Conservation (phyloP, 1,140 invertebrate genomes). For the Drosophila pachea region DNA sequence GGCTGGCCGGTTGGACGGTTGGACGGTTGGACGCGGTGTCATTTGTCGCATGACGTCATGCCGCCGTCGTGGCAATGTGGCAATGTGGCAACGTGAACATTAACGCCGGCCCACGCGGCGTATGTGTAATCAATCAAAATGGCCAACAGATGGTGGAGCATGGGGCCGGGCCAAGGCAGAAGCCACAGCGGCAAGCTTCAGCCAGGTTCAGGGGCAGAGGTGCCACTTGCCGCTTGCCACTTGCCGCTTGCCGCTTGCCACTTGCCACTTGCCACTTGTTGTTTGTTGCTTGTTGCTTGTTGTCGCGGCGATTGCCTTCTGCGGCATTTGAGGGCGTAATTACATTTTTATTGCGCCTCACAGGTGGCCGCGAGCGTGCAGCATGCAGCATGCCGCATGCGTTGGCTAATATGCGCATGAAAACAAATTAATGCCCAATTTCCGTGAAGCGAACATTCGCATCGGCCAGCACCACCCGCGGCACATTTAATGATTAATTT, state of each 20-base stretch:
- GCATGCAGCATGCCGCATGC: slow-evolving; percentile 28
- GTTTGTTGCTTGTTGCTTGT: no score
- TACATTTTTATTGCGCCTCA: slow-evolving; percentile 69
- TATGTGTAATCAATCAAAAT: slow-evolving; percentile 73
- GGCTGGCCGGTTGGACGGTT: background rate
- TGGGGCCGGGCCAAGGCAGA: slow-evolving; percentile 63
- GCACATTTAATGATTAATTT: slow-evolving; percentile 74
- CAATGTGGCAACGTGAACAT: slow-evolving; percentile 53
- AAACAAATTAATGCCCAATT: slow-evolving; percentile 57
- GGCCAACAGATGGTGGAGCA: slow-evolving; percentile 36
- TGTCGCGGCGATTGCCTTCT: slow-evolving; percentile 30
- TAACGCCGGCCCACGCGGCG: slow-evolving; percentile 57
- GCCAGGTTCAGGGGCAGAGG: slow-evolving; percentile 67
- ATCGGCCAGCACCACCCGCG: slow-evolving; percentile 49
- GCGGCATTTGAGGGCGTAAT: slow-evolving; percentile 71
- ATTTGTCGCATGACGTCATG: slow-evolving; percentile 18
- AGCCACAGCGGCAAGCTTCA: slow-evolving; percentile 58
- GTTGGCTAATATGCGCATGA: slow-evolving; percentile 48
- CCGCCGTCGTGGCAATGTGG: slow-evolving; percentile 12
- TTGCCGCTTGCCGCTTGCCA: no score
- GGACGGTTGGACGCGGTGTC: background rate
- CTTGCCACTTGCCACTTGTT: slow-evolving; percentile 14
- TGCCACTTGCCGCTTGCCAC: slow-evolving; percentile 26
- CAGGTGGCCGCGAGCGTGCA: slow-evolving; percentile 37
- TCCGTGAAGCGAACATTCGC: slow-evolving; percentile 59